These are phyloP conservation scores for Engraulis encrasicolus DNA, from an alignment of 2,113 vertebrate genomes.

Conservation along the genomic window DNA sequence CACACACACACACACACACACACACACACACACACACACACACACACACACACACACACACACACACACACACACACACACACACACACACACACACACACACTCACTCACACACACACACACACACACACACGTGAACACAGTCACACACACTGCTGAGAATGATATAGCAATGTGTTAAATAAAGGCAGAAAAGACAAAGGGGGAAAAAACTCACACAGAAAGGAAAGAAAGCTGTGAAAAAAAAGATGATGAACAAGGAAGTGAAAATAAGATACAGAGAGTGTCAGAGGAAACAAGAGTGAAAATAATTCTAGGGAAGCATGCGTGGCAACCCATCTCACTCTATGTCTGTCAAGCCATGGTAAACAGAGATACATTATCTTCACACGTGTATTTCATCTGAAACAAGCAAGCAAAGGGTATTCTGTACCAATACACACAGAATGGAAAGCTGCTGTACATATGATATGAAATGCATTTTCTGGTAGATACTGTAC, in stretches of 20 bases:
- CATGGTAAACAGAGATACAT: no score
- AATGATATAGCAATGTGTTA: not conserved
- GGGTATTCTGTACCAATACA: no score
- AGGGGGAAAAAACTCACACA: constrained; percentile 8
- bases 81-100: not conserved
- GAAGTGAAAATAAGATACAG: not conserved
- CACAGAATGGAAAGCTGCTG: no score
- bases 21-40: no score
- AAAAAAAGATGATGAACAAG: not conserved
- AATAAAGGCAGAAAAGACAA: not conserved
- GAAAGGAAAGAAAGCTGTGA: constrained; percentile 25
- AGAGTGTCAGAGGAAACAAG: not conserved
- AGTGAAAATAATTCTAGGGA: not conserved
- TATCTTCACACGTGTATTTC: no score
- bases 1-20: not conserved
- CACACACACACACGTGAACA: not conserved
- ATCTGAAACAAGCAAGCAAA: no score
- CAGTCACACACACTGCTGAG: not conserved
- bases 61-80: no score
- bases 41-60: no score
- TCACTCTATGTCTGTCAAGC: not conserved
- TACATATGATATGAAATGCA: no score
- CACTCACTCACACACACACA: not conserved
- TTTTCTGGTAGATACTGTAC: no score
- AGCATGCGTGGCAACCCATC: not conserved